phyloP scores from a whole-genome alignment of 2,888 invertebrate species.

The Drosophila flavopinicola region DNA sequence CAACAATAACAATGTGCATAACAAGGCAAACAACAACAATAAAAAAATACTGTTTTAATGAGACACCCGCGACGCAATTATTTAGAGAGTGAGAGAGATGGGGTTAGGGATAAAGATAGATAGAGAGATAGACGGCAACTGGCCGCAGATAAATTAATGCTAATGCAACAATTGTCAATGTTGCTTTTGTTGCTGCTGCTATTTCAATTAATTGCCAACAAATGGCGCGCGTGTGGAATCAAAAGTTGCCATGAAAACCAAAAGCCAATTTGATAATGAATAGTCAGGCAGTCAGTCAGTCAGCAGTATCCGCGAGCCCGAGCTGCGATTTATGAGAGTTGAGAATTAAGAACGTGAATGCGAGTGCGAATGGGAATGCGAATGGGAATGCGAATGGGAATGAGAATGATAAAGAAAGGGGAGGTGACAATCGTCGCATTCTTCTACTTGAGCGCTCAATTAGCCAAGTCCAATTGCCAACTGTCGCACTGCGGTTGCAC shows the following conservation, averaged over 20 bases:
- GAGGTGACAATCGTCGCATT: neutral
- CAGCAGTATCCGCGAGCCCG: neutral
- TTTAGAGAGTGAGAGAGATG: conserved; percentile 18
- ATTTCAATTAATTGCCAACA: conserved; percentile 72
- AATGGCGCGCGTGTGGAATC: conserved; percentile 50
- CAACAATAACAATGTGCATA: conserved; percentile 28
- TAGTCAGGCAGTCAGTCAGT: no score
- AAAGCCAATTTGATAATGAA: neutral
- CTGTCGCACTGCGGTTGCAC: conserved; percentile 35
- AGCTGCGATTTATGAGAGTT: no score
- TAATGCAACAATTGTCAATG: conserved; percentile 56
- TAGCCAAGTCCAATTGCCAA: conserved; percentile 50
- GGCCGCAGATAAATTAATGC: conserved; percentile 42
- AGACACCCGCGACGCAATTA: conserved; percentile 54
- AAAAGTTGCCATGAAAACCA: neutral
- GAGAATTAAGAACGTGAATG: no score
- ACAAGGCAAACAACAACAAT: conserved; percentile 30
- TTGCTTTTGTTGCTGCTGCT: conserved; percentile 14
- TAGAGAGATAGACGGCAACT: conserved; percentile 7
- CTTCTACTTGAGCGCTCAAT: conserved; percentile 66
- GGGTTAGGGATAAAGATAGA: conserved; percentile 3
- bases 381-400: no score
- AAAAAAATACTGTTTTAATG: conserved; percentile 46
- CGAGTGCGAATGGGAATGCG: no score
- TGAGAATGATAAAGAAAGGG: neutral